Evolutionary conservation across 2,888 invertebrate genomes (phyloP).

Genomic region (Chrysomela aeneicollis): DNA sequence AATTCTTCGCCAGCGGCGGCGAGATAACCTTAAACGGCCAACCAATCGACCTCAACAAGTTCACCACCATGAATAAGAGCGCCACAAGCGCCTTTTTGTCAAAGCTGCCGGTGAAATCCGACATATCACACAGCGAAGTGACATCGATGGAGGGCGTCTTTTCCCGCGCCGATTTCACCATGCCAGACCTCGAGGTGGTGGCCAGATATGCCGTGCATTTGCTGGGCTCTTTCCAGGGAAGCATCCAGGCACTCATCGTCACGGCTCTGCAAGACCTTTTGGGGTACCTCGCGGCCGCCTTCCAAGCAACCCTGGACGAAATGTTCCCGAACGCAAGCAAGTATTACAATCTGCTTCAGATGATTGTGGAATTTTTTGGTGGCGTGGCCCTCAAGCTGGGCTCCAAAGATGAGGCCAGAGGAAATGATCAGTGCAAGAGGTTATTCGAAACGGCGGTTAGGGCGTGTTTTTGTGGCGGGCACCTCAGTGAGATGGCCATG

Average conservation of each 20-base stretch:
- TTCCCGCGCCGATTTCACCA: conserved; percentile 20
- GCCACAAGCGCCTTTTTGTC: conserved; percentile 44
- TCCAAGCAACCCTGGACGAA: conserved; percentile 29
- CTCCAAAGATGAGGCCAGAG: neutral
- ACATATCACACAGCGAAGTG: conserved; percentile 21
- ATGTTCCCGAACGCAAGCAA: conserved; percentile 36
- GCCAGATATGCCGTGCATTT: conserved; percentile 20
- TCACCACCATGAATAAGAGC: conserved; percentile 45
- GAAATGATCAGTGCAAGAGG: conserved; percentile 25
- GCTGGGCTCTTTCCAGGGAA: conserved; percentile 10
- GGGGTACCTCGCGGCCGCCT: neutral
- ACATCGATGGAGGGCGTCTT: conserved; percentile 6
- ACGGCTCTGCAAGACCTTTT: conserved; percentile 26
- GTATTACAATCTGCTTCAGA: conserved; percentile 18
- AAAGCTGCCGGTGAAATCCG: conserved; percentile 31
- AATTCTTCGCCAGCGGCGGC: conserved; percentile 48
- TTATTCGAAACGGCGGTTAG: conserved; percentile 39
- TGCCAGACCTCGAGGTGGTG: conserved; percentile 25
- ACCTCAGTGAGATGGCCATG: conserved; percentile 32
- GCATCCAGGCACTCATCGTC: conserved; percentile 23
- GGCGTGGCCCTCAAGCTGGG: conserved; percentile 36
- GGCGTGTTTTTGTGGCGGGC: conserved; percentile 32
- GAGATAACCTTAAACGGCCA: conserved; percentile 52
- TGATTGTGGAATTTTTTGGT: conserved; percentile 33
- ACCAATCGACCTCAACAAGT: conserved; percentile 49